phyloP scores from a whole-genome alignment of 2,113 vertebrate species.

The Nicator chloris region DNA sequence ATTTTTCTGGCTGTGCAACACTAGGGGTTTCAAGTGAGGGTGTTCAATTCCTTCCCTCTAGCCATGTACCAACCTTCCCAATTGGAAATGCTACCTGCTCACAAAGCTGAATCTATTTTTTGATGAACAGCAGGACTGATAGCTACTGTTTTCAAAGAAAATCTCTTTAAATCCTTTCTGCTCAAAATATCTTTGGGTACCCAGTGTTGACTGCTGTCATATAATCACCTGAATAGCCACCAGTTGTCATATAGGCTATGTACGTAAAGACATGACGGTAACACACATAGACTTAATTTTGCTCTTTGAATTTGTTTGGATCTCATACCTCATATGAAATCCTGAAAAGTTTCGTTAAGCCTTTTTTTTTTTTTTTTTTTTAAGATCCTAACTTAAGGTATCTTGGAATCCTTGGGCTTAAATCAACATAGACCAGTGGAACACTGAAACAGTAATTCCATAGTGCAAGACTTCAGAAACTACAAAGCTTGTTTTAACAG shows the following conservation, averaged over 20 bases:
- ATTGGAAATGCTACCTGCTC: rapidly evolving
- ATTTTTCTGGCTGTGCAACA: background rate
- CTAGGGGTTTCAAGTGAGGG: background rate
- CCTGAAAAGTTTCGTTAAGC: background rate
- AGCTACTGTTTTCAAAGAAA: background rate
- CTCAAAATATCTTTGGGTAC: background rate
- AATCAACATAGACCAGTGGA: background rate
- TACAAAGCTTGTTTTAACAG: background rate
- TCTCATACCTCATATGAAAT: background rate
- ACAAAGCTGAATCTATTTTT: background rate
- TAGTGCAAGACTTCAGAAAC: background rate
- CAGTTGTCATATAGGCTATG: rapidly evolving
- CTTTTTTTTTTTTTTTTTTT: background rate
- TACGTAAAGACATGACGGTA: background rate
- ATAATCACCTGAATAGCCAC: background rate
- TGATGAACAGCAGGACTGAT: background rate
- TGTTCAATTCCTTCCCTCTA: background rate
- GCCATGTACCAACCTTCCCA: background rate
- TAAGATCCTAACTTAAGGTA: background rate
- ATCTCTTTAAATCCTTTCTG: background rate
- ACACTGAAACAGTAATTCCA: background rate
- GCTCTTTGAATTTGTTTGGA: background rate
- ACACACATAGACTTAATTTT: background rate
- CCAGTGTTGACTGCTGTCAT: background rate
- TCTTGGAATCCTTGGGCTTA: background rate